These are phyloP conservation scores for Serilophus lunatus DNA, from an alignment of 2,113 vertebrate genomes.

Conservation along the genomic window DNA sequence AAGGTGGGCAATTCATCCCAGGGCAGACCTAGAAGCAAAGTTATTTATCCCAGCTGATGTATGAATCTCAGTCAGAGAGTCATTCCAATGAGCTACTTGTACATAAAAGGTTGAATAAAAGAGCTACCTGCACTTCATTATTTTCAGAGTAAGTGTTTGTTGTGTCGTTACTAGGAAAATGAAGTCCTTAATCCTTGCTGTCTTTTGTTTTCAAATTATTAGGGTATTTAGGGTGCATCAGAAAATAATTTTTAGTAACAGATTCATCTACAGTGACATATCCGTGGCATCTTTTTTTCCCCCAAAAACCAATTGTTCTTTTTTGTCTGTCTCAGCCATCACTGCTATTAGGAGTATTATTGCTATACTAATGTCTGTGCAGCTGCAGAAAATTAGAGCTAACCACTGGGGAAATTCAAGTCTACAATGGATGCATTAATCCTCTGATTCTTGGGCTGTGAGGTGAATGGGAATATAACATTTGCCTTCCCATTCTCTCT, in stretches of 20 bases:
- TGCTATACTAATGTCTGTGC: slow-evolving; percentile 39
- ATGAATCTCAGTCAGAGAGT: not conserved
- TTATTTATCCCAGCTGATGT: not conserved
- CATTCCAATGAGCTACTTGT: not conserved
- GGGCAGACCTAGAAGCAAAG: not conserved
- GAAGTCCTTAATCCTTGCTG: not conserved
- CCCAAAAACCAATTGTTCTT: not conserved
- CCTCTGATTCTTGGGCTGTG: slow-evolving; percentile 12
- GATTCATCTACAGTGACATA: not conserved
- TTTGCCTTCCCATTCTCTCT: not conserved
- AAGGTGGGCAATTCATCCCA: not conserved
- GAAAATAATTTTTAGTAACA: not conserved
- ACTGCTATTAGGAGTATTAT: slow-evolving; percentile 47
- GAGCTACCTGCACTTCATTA: not conserved
- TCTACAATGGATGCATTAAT: slow-evolving; percentile 34
- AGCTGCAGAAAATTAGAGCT: slow-evolving; percentile 66
- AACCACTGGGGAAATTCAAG: slow-evolving; percentile 47
- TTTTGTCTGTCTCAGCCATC: slow-evolving; percentile 36
- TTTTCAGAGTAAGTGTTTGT: not conserved
- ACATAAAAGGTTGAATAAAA: not conserved
- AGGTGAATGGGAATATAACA: not conserved
- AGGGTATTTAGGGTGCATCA: not conserved
- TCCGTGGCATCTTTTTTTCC: not conserved
- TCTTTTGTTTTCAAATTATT: not conserved
- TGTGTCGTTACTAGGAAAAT: not conserved